Evolutionary conservation across 2,888 invertebrate species (phyloP).

Genomic region (Heliothis peltigera): DNA sequence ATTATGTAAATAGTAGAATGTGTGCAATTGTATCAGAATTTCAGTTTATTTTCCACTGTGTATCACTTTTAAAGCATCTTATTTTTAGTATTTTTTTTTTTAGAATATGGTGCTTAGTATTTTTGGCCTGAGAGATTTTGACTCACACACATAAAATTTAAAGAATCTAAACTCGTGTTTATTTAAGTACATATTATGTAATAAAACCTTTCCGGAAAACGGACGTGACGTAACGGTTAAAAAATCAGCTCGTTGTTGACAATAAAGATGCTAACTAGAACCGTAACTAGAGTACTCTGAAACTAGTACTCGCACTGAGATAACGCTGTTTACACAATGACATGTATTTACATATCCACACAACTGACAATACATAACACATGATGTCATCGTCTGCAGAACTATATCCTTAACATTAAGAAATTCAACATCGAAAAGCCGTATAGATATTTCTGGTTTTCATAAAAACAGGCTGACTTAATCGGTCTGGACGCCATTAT

Average conservation of each 20-base stretch:
- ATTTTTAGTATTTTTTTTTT: no score
- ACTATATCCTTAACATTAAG: slow-evolving; percentile 21
- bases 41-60: slow-evolving; percentile 27
- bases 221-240: neutral
- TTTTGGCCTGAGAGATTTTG: no score
- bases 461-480: no score
- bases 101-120: no score
- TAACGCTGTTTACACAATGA: slow-evolving; percentile 59
- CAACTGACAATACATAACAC: slow-evolving; percentile 54
- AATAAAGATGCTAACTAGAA: slow-evolving; percentile 23
- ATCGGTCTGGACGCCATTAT: no score
- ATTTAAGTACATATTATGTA: no score
- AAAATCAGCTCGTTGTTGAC: slow-evolving; percentile 20
- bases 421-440: slow-evolving; percentile 16
- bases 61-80: no score
- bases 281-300: slow-evolving; percentile 33
- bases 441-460: no score
- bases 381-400: slow-evolving; percentile 54
- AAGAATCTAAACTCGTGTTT: no score
- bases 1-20: slow-evolving; percentile 35
- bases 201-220: no score
- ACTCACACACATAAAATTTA: no score
- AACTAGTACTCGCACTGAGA: slow-evolving; percentile 41
- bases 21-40: slow-evolving; percentile 21
- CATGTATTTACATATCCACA: slow-evolving; percentile 59